phyloP scores from a whole-genome alignment of 2,888 invertebrate species.

The Eurytoma californica region DNA sequence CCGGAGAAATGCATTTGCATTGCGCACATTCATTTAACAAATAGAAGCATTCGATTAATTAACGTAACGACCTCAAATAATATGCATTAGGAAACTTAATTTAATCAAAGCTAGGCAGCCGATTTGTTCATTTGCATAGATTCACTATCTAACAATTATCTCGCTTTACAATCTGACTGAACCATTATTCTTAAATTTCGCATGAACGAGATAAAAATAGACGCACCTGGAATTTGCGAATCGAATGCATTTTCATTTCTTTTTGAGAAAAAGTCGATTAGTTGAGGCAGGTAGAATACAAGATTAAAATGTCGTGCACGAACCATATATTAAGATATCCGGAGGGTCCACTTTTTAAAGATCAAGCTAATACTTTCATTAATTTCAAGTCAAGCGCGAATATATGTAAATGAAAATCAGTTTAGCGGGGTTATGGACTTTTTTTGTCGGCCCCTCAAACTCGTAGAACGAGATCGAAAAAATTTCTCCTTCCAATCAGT shows the following conservation, averaged over 20 bases:
- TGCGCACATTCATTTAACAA: no score
- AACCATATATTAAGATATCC: background rate
- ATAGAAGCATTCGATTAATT: no score
- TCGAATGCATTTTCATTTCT: background rate
- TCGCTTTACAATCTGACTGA: no score
- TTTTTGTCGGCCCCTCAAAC: background rate
- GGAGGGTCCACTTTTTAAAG: background rate
- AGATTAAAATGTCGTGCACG: background rate
- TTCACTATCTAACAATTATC: no score
- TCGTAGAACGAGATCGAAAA: conserved; percentile 8
- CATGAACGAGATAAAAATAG: no score
- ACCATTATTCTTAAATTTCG: no score
- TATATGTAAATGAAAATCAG: background rate
- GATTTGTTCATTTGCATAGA: no score
- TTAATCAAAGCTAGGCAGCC: no score
- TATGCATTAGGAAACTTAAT: no score
- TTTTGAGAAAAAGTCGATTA: no score
- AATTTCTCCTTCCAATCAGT: conserved; percentile 31
- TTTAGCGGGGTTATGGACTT: background rate
- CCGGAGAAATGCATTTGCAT: no score
- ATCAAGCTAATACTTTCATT: conserved; percentile 12
- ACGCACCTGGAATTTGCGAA: background rate
- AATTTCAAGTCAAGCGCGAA: conserved; percentile 17
- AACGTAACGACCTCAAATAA: no score
- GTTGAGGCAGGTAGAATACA: background rate